A percentile compares a stretch with the other conserved stretches of the same genome.
phyloP scores from a whole-genome alignment of 2,797 vertebrate genomes.

The Crenichthys baileyi region DNA sequence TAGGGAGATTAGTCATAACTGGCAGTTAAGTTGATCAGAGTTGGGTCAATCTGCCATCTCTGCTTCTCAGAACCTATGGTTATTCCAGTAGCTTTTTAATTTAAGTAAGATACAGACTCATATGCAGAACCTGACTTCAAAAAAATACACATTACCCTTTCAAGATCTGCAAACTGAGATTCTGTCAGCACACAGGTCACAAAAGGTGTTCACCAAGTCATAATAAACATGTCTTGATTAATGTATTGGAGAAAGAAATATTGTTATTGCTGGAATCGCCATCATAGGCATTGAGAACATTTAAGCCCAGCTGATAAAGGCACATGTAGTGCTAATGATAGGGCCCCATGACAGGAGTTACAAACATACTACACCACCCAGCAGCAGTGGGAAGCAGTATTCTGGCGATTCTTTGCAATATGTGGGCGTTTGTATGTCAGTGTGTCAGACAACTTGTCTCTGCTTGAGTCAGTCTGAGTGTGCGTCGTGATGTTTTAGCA shows the following conservation, averaged over 20 bases:
- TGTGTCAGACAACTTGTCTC: constrained; percentile 74
- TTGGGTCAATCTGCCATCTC: neutral
- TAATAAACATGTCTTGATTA: constrained; percentile 68
- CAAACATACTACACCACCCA: constrained; percentile 72
- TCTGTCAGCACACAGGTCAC: constrained; percentile 25
- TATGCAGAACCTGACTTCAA: neutral
- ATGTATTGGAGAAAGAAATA: constrained; percentile 69
- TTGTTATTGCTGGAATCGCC: constrained; percentile 59
- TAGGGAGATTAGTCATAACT: neutral
- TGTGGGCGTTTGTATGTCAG: constrained; percentile 75
- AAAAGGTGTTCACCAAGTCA: constrained; percentile 47
- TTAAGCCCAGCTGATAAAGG: constrained; percentile 64
- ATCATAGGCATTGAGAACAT: constrained; percentile 42
- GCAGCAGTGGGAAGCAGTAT: constrained; percentile 47
- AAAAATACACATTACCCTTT: constrained; percentile 11
- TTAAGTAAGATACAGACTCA: neutral
- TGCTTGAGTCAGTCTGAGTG: constrained; percentile 49
- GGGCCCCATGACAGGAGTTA: constrained; percentile 68
- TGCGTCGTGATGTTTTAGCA: constrained; percentile 52
- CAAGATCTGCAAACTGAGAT: constrained; percentile 43
- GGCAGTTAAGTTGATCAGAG: neutral
- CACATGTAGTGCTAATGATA: constrained; percentile 69
- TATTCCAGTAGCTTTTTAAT: neutral
- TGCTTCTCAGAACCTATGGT: neutral
- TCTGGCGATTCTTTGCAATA: constrained; percentile 54